These are phyloP conservation scores for Diarsia dahlii DNA, from an alignment of 2,888 invertebrate species.

Conservation along the genomic window DNA sequence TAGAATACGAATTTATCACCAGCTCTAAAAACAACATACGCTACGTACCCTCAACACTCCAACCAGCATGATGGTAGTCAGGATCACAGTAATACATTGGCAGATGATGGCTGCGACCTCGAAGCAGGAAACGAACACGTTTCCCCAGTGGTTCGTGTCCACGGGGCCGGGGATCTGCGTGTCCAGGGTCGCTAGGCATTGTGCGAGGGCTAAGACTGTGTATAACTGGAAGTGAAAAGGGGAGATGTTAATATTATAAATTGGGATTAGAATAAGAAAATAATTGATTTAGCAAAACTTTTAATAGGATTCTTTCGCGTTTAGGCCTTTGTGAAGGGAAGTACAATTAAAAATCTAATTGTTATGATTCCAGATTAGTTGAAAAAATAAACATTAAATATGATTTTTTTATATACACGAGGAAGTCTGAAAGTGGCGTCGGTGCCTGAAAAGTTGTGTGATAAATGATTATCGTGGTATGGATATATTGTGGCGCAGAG, in stretches of 20 bases:
- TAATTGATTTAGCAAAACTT: no score
- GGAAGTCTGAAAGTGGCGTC: no score
- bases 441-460: no score
- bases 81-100: conserved; percentile 78
- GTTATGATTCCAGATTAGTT: no score
- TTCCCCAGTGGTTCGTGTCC: conserved; percentile 61
- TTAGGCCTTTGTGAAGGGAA: no score
- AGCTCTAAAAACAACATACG: neutral
- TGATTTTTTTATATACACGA: no score
- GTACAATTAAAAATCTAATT: no score
- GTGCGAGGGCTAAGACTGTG: conserved; percentile 80
- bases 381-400: no score
- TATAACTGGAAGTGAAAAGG: conserved; percentile 75
- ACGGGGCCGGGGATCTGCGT: conserved; percentile 62
- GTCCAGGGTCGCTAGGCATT: conserved; percentile 76
- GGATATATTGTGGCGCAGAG: no score
- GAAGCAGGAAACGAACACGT: conserved; percentile 68
- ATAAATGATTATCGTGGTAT: no score
- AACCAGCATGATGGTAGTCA: conserved; percentile 82
- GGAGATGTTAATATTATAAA: neutral
- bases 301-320: no score
- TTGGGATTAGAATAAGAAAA: neutral
- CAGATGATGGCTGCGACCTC: conserved; percentile 72
- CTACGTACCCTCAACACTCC: conserved; percentile 80
- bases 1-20: neutral